Conservation (phyloP, 2,888 invertebrate species). For the Ormyrus pomaceus region DNA sequence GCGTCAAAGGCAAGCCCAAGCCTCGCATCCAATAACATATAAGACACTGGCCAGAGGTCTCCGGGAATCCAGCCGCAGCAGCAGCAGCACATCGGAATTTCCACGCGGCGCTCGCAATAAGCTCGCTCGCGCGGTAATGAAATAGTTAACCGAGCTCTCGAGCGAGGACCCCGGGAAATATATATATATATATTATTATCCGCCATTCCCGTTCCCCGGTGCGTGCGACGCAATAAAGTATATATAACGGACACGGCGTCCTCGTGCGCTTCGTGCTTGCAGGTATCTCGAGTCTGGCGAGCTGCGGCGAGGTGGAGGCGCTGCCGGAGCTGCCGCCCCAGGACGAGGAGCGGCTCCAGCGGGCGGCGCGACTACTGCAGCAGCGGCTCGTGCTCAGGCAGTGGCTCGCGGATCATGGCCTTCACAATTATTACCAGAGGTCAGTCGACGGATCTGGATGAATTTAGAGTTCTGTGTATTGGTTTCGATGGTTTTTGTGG, state of each 20-base stretch:
- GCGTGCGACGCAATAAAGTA: no score
- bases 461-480: no score
- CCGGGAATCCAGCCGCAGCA: no score
- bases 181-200: no score
- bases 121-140: not conserved
- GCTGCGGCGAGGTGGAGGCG: constrained; percentile 87
- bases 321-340: constrained; percentile 89
- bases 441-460: constrained; percentile 60
- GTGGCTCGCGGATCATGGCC: constrained; percentile 87
- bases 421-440: constrained; percentile 86
- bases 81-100: constrained; percentile 49
- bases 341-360: constrained; percentile 89
- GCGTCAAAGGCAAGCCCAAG: no score
- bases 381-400: constrained; percentile 90
- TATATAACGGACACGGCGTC: not conserved
- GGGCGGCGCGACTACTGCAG: constrained; percentile 88
- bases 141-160: not conserved
- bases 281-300: constrained; percentile 91
- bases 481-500: no score
- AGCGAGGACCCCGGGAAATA: no score
- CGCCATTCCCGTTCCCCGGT: no score
- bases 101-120: constrained; percentile 50
- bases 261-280: constrained; percentile 43
- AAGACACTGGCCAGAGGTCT: no score
- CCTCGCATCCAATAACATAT: no score